Base-by-base conservation (phyloP, 1,140 invertebrate species). In the Drosophila kikkawai region DNA sequence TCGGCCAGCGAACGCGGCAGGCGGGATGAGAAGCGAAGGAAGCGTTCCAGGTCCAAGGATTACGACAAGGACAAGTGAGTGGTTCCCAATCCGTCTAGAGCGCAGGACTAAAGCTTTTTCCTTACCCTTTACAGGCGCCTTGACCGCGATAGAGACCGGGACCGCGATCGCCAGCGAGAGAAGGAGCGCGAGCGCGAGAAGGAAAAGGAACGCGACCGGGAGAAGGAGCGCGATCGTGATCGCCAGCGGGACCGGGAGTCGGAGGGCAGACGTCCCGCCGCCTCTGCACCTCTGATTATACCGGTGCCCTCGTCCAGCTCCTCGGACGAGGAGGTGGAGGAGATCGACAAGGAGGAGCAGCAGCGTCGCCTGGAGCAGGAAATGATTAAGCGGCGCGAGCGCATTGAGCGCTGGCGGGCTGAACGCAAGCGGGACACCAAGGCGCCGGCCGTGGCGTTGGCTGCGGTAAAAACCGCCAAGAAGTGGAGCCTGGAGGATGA, bases 361-460 rank as follows among this genome's bases (percentile, higher is more conserved):
- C 97, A 99, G 91, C 97, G 96, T 75, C 95, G 97, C 41, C 93
- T 99, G 15, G 99, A 99, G 92, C 93, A 96, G 17, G 98, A 99
- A 94, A 99, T 99, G 98, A 97, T 98, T 91, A 99, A 99, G 93
- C 94, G 98, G 37, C 93, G 98, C 29, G 98, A 99, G 90, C 95
- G 97, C 36, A 98, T 99, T 61, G 98, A 99, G 93, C 95, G 97
- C 70, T 99, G 98, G 97, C 94, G 98, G 71, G 96, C 96, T 4
- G 97, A 98, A 83, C 95, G 97, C 12, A 98, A 98, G 83, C 96
- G 96, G 85, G 96, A 97, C 77, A 68, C 94, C 92, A 93, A 92
- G 47, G 50, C 44, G 1, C 2, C 75, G 0, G n/a, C 61, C 5
- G 84, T 93, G 66, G 94, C 53, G 11, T 79, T 66, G 0, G 32